Conservation (phyloP, 2,888 invertebrate genomes). For the Ichneumon xanthorius region DNA sequence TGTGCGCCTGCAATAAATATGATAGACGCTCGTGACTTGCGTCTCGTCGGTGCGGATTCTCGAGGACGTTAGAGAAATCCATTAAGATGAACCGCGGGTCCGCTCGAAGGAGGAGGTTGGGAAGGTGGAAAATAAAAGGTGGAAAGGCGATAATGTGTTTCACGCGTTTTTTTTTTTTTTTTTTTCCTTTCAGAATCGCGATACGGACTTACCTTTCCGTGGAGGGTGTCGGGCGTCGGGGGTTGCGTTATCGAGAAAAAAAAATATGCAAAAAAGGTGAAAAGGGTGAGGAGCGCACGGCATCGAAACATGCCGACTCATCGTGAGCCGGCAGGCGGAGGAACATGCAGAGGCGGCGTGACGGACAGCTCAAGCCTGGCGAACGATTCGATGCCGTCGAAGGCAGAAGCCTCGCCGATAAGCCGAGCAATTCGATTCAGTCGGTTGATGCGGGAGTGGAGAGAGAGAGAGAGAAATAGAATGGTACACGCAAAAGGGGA, state of each 20-base stretch:
- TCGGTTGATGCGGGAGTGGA: background rate
- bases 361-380: background rate
- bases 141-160: conserved; percentile 1
- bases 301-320: conserved; percentile 30
- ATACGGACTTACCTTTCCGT: conserved; percentile 2
- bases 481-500: no score
- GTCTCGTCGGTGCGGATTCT: conserved; percentile 1
- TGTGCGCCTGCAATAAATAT: background rate
- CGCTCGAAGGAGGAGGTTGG: background rate
- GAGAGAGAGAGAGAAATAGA: conserved; percentile 1
- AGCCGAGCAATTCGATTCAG: conserved; percentile 75
- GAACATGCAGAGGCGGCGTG: conserved; percentile 7
- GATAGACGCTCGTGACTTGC: conserved; percentile 13
- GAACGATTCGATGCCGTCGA: conserved; percentile 7
- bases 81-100: background rate
- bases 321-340: conserved; percentile 14
- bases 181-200: background rate
- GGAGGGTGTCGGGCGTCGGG: conserved; percentile 6
- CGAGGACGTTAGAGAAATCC: background rate
- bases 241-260: background rate
- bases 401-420: conserved; percentile 69
- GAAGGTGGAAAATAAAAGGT: background rate
- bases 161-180: background rate
- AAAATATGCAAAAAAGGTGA: background rate
- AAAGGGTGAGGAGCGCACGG: background rate